Percentiles rank a stretch among this genome's conserved stretches.
These are phyloP conservation scores for Cheiracanthium punctorium DNA, from an alignment of 2,888 invertebrate genomes.

Conservation along the genomic window DNA sequence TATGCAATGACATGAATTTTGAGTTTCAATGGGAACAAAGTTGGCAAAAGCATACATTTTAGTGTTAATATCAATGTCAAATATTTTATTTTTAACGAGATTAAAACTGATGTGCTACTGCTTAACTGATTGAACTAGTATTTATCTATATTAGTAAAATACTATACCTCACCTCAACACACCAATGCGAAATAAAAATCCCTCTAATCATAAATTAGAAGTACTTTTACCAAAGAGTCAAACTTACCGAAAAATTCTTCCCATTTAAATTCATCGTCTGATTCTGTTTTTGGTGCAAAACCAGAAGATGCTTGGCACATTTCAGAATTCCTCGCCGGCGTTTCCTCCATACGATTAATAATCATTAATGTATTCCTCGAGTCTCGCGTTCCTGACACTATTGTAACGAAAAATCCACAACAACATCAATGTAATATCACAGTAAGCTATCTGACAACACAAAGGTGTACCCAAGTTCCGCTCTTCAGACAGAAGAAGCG, in stretches of 20 bases:
- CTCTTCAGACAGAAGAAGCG: conserved; percentile 53
- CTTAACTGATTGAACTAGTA: too few species aligned
- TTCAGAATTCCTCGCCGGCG: conserved; percentile 36
- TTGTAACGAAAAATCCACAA: background rate
- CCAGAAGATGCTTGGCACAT: conserved; percentile 61
- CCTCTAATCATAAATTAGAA: too few species aligned
- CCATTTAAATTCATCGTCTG: conserved; percentile 78
- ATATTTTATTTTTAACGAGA: too few species aligned
- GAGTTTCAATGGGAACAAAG: too few species aligned
- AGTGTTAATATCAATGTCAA: too few species aligned
- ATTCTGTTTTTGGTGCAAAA: conserved; percentile 58
- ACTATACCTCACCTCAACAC: too few species aligned
- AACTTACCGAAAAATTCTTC: conserved; percentile 84
- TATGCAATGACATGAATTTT: too few species aligned
- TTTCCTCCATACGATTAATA: conserved; percentile 54
- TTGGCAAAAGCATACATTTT: too few species aligned
- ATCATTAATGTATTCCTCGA: conserved; percentile 56
- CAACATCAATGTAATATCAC: background rate
- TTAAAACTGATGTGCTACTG: too few species aligned
- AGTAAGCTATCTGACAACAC: background rate
- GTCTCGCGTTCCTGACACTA: conserved; percentile 5
- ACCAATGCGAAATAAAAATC: too few species aligned
- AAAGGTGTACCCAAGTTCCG: background rate
- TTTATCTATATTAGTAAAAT: too few species aligned
- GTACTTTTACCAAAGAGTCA: too few species aligned